Conservation (phyloP, 53 echinoderm and acorn worm species). For the Temnopleurus reevesii region DNA sequence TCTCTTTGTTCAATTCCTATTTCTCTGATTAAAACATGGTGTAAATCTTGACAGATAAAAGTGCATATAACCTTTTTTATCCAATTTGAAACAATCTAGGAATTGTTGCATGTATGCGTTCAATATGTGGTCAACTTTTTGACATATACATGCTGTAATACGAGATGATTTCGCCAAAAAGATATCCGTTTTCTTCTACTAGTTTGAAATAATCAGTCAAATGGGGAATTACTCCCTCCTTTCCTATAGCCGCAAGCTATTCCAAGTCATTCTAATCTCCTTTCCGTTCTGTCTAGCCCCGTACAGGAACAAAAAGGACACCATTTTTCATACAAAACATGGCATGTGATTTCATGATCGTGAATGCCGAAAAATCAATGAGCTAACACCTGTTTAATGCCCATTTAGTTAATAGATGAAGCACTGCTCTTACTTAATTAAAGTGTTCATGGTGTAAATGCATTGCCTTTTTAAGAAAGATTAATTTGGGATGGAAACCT, state of each 20-base stretch:
- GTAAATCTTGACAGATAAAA: background rate
- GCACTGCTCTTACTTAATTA: too few species aligned
- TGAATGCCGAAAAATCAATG: too few species aligned
- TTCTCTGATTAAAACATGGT: background rate
- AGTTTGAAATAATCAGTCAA: background rate
- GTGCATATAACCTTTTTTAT: background rate
- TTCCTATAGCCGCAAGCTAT: background rate
- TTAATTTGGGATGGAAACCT: too few species aligned
- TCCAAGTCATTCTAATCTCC: background rate
- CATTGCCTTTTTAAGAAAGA: too few species aligned
- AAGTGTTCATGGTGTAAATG: too few species aligned
- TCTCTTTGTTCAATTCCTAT: background rate
- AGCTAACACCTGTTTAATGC: too few species aligned
- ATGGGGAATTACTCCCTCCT: background rate
- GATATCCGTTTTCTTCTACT: background rate
- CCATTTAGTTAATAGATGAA: too few species aligned
- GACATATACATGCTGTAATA: background rate
- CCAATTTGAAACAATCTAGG: constrained; percentile 21
- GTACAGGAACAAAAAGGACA: background rate
- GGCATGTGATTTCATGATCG: background rate
- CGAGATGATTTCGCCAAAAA: background rate
- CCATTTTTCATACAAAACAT: background rate
- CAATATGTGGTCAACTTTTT: background rate
- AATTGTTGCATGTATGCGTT: constrained; percentile 8
- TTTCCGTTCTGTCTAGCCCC: background rate